These are phyloP conservation scores for Pipa parva DNA, from an alignment of 2,113 vertebrate species.

Conservation along the genomic window DNA sequence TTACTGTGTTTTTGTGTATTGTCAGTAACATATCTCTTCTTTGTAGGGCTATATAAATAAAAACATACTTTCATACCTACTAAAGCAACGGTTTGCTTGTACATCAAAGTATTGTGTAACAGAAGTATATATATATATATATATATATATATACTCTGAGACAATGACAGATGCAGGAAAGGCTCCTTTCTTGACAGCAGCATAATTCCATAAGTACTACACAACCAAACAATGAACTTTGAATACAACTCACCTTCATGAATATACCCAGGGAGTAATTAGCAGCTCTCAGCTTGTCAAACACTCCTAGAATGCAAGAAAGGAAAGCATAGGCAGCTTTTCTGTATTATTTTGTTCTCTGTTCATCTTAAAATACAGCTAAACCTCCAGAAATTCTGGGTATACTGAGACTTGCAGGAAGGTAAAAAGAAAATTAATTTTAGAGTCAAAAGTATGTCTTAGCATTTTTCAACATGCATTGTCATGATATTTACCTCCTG, in stretches of 20 bases:
- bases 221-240: conserved; percentile 5
- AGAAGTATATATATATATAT: too few species aligned
- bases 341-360: conserved; percentile 1
- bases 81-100: too few species aligned
- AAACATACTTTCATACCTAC: too few species aligned
- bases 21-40: too few species aligned
- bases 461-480: background rate
- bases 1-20: too few species aligned
- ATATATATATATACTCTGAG: background rate
- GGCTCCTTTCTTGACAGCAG: conserved; percentile 21
- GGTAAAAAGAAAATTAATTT: too few species aligned
- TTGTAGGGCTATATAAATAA: too few species aligned
- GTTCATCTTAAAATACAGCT: background rate
- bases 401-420: background rate
- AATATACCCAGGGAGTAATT: conserved; percentile 30
- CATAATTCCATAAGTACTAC: conserved; percentile 21
- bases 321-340: conserved; percentile 3
- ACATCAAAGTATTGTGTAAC: too few species aligned
- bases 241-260: conserved; percentile 17
- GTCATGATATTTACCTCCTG: background rate
- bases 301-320: background rate
- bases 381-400: background rate
- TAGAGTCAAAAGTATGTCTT: too few species aligned
- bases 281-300: conserved; percentile 29
- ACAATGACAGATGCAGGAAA: conserved; percentile 10